Base-by-base conservation (phyloP, 1,140 invertebrate species). In the Pararge aegeria region DNA sequence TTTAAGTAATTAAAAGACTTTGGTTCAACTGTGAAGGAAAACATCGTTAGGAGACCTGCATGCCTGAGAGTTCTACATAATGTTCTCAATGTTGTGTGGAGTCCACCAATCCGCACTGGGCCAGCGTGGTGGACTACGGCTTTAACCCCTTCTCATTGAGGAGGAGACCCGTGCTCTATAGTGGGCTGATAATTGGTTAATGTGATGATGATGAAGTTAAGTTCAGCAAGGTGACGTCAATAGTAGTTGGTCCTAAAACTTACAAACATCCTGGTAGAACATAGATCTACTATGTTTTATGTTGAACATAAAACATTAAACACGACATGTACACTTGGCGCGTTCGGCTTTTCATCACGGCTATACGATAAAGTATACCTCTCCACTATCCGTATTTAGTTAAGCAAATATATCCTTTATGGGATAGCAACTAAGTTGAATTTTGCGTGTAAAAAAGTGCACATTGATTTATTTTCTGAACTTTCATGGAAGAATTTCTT, bases 311-410 rank as follows among this genome's bases (percentile, higher is more conserved):
- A 61, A 61, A 49, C 29, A 30, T 48, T 27, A 19, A 6, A 29
- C 48, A 55, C 19, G 19, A 49, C 44, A 38, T 61, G 48, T 38
- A 55, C 49, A 61, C 51, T 61, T 40, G 42, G 52, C 52, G 42
- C 44, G 44, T 55, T 55, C 12, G 53, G 21, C 37, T 61, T 61
- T 61, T 61, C 59, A 61, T 55, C 59, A 61, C 34, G 55, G 46
- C 55, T 20, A 30, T 21, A 38, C 38, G 56, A 59, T 59, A 38
- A 52, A 44, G 21, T 44, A 59, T 38, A 57, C 1, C 38, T 21
- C 15, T 21, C 20, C 37, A 19, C 15, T 15, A 13, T 24, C 10
- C n/a, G 44, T 42, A 59, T 52, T 19, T 21, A 2, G 16, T 12
- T 20, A 34, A 51, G 15, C 49, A 1, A 51, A 34, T 12, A 34